Conservation (phyloP, 2,888 invertebrate species). For the Rhagonycha lutea region DNA sequence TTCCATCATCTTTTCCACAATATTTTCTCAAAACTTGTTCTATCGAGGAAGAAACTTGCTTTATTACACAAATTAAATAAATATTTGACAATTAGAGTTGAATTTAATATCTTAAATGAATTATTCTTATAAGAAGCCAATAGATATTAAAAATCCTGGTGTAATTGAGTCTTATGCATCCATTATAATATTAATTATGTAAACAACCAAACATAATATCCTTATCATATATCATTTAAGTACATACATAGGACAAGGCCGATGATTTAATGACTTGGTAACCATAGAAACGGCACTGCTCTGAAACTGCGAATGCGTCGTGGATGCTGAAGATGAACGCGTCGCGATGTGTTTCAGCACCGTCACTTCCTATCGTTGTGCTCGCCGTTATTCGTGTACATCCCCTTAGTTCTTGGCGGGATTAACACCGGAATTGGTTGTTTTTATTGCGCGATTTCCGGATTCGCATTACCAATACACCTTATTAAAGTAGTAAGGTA, state of each 20-base stretch:
- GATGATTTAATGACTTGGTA: constrained; percentile 38
- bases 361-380: constrained; percentile 28
- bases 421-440: constrained; percentile 30
- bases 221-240: constrained; percentile 28
- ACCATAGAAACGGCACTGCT: constrained; percentile 34
- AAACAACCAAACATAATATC: constrained; percentile 22
- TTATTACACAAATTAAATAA: too few relatives aligned
- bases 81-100: too few relatives aligned
- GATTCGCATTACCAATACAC: not conserved
- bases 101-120: too few relatives aligned
- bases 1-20: too few relatives aligned
- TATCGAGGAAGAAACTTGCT: too few relatives aligned
- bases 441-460: constrained; percentile 26
- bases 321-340: constrained; percentile 29
- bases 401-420: constrained; percentile 28
- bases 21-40: too few relatives aligned
- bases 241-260: constrained; percentile 27
- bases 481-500: not conserved
- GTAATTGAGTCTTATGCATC: not conserved
- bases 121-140: not conserved
- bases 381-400: constrained; percentile 22
- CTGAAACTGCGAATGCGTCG: constrained; percentile 38
- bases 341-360: constrained; percentile 28
- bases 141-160: not conserved
- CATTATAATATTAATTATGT: constrained; percentile 12